Percentiles rank a stretch among this genome's conserved stretches.
Evolutionary conservation across 2,888 invertebrate species (phyloP).

Genomic region (Smittia aterrima): DNA sequence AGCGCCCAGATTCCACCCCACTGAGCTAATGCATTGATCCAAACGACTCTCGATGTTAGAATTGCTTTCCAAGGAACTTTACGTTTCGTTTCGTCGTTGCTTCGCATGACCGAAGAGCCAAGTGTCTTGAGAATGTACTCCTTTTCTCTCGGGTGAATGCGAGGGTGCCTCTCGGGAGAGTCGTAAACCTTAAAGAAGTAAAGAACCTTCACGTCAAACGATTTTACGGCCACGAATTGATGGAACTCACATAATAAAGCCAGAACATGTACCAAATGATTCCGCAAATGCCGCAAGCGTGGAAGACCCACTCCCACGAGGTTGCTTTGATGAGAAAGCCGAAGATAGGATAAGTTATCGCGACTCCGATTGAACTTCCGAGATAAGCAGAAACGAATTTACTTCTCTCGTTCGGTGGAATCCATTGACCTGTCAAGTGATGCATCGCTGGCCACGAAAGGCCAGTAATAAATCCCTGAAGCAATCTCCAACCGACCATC

Average conservation of each 20-base stretch:
- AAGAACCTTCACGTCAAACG: neutral
- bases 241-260: slow-evolving; percentile 56
- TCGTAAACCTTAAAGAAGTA: slow-evolving; percentile 53
- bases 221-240: neutral
- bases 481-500: slow-evolving; percentile 60
- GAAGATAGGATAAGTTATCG: slow-evolving; percentile 67
- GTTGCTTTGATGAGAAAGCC: slow-evolving; percentile 63
- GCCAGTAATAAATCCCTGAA: slow-evolving; percentile 68
- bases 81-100: slow-evolving; percentile 47
- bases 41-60: slow-evolving; percentile 61
- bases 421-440: slow-evolving; percentile 60
- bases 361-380: slow-evolving; percentile 66
- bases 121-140: slow-evolving; percentile 60
- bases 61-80: slow-evolving; percentile 64
- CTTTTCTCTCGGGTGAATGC: slow-evolving; percentile 60
- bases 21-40: slow-evolving; percentile 64
- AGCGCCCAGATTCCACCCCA: slow-evolving; percentile 69
- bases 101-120: slow-evolving; percentile 52
- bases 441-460: slow-evolving; percentile 29
- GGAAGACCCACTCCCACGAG: slow-evolving; percentile 73
- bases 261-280: slow-evolving; percentile 66
- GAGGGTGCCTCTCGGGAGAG: slow-evolving; percentile 64
- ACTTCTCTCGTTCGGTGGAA: slow-evolving; percentile 77
- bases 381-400: slow-evolving; percentile 65
- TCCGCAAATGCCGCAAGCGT: slow-evolving; percentile 62